phyloP scores from a whole-genome alignment of 53 echinoderm and acorn worm genomes.

The Paracentrotus lividus region DNA sequence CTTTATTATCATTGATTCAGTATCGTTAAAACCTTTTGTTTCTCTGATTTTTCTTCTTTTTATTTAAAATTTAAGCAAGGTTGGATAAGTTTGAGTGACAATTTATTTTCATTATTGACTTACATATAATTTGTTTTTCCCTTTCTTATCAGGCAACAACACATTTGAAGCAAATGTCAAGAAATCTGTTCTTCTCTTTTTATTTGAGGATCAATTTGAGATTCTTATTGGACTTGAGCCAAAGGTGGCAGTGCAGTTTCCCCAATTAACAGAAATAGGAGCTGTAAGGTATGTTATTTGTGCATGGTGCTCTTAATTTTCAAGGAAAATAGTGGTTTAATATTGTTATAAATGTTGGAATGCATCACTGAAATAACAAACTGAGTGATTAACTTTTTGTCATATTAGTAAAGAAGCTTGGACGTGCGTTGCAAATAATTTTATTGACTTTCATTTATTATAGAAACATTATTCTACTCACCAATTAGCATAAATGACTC shows the following conservation, averaged over 20 bases:
- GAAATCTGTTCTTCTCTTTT: not conserved
- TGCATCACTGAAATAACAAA: not conserved
- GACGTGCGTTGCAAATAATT: too few relatives aligned
- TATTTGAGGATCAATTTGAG: not conserved
- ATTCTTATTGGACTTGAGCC: not conserved
- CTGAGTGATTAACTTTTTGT: too few relatives aligned
- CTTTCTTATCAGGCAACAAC: slow-evolving; percentile 40
- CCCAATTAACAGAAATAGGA: not conserved
- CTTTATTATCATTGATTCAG: not conserved
- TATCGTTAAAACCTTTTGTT: not conserved
- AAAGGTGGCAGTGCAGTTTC: not conserved
- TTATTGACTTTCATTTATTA: too few relatives aligned
- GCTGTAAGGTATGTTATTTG: slow-evolving; percentile 27
- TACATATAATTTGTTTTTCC: not conserved
- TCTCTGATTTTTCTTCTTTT: too few relatives aligned
- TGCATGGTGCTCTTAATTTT: not conserved
- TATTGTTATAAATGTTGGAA: not conserved
- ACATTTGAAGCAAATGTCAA: slow-evolving; percentile 39
- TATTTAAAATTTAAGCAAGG: too few relatives aligned
- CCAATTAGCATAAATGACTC: too few relatives aligned
- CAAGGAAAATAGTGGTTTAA: not conserved
- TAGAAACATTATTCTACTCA: too few relatives aligned
- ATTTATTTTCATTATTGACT: not conserved
- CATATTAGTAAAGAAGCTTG: too few relatives aligned
- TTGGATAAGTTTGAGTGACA: too few relatives aligned